Evolutionary conservation across 2,113 vertebrate genomes (phyloP).

Genomic region (Pelecanoides urinatrix): DNA sequence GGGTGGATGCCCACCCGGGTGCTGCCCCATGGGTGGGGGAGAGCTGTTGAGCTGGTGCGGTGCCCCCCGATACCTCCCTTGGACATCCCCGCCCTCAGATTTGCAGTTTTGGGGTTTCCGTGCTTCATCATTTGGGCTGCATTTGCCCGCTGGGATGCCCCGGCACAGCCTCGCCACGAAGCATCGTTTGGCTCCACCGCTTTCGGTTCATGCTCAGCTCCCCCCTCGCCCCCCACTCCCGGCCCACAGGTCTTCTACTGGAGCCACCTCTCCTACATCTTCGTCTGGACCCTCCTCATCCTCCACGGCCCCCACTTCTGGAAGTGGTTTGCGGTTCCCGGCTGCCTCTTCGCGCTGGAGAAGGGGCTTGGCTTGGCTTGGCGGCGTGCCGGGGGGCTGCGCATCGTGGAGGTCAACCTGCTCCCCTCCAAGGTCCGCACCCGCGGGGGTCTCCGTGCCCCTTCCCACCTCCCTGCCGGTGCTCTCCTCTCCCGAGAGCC

Average conservation of each 20-base stretch:
- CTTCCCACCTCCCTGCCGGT: not conserved
- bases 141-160: not conserved
- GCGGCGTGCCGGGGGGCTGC: slow-evolving; percentile 73
- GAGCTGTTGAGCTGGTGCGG: accelerated
- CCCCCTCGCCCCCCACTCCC: not conserved
- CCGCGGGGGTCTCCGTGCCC: accelerated
- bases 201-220: accelerated
- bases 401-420: slow-evolving; percentile 84
- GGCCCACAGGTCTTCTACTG: slow-evolving; percentile 87
- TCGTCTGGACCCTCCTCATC: slow-evolving; percentile 83
- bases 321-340: slow-evolving; percentile 89
- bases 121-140: not conserved
- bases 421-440: slow-evolving; percentile 85
- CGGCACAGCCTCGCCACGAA: accelerated
- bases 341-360: slow-evolving; percentile 82
- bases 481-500: not conserved
- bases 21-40: not conserved
- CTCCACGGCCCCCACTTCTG: slow-evolving; percentile 89
- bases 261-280: slow-evolving; percentile 87
- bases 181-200: accelerated
- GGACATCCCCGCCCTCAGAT: accelerated
- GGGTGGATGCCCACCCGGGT: not conserved
- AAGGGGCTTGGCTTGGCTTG: slow-evolving; percentile 76
- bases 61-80: not conserved
- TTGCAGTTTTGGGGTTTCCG: not conserved